Conservation (phyloP, 1,140 invertebrate genomes). For the Hylyphantes graminicola region DNA sequence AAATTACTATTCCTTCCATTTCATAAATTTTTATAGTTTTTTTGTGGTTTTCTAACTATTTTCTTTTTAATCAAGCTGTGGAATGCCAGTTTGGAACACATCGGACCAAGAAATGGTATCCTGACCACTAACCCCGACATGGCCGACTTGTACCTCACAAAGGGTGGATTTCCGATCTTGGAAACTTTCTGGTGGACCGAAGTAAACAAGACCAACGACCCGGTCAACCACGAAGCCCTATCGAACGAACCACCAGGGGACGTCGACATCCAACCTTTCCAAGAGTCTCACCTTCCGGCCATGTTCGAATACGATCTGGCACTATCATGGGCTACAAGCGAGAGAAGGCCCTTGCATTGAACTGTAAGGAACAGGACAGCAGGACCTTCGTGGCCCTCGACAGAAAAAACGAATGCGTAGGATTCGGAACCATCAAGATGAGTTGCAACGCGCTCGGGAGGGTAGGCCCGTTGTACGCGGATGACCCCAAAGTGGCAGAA, state of each 20-base stretch:
- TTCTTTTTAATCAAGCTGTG: constrained; percentile 47
- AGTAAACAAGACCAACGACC: constrained; percentile 20
- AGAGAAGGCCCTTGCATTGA: constrained; percentile 35
- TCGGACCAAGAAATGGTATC: constrained; percentile 60
- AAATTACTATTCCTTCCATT: no score
- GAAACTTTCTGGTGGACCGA: constrained; percentile 36
- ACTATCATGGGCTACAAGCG: constrained; percentile 54
- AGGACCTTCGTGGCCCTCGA: constrained; percentile 58
- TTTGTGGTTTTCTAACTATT: no score
- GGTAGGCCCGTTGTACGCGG: constrained; percentile 63
- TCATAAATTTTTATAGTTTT: no score
- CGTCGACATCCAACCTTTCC: constrained; percentile 21
- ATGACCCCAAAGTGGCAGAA: constrained; percentile 61
- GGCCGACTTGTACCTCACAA: constrained; percentile 60
- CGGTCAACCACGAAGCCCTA: constrained; percentile 23
- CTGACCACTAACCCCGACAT: constrained; percentile 63
- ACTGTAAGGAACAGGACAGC: constrained; percentile 54
- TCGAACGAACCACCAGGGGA: constrained; percentile 18
- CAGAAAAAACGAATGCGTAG: constrained; percentile 39
- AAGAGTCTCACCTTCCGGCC: constrained; percentile 2
- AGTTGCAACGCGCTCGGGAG: constrained; percentile 41
- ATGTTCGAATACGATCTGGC: constrained; percentile 58
- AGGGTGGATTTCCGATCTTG: constrained; percentile 60
- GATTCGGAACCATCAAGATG: constrained; percentile 58
- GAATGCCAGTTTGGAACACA: constrained; percentile 61